phyloP scores from a whole-genome alignment of 2,113 vertebrate genomes.

The Globicephala melas region DNA sequence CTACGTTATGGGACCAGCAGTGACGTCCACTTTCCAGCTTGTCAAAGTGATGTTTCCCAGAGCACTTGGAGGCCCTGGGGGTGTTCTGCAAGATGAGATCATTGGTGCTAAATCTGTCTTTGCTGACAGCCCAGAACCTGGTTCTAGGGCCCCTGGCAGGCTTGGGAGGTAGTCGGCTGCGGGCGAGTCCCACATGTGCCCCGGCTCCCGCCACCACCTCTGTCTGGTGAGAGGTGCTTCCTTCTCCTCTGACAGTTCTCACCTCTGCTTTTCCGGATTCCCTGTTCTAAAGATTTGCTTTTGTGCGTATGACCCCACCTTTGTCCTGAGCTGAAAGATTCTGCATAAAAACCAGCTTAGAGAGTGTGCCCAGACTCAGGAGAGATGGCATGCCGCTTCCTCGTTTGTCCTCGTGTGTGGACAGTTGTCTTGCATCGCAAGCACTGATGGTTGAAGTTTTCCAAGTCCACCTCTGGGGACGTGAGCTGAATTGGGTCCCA shows the following conservation, averaged over 20 bases:
- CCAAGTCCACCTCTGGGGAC: too few species aligned
- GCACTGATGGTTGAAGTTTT: neutral
- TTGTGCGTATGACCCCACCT: neutral
- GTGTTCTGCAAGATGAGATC: constrained; percentile 76
- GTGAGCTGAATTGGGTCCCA: neutral
- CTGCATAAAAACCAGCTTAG: neutral
- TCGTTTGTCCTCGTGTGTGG: fast-evolving
- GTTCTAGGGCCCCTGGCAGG: constrained; percentile 75
- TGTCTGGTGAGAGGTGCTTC: neutral
- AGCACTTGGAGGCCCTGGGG: constrained; percentile 43
- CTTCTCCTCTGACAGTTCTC: neutral
- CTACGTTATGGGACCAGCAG: neutral
- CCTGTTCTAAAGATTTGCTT: neutral
- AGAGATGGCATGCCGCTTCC: fast-evolving
- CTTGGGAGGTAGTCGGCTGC: neutral
- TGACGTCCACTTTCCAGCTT: constrained; percentile 1
- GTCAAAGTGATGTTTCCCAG: constrained; percentile 68
- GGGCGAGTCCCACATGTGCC: neutral
- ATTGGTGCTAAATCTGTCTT: constrained; percentile 73
- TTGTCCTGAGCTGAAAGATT: neutral
- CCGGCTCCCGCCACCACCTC: neutral
- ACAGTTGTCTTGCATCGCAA: fast-evolving
- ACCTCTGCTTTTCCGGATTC: neutral
- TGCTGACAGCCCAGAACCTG: constrained; percentile 53
- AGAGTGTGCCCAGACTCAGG: neutral